Conservation (phyloP, 2,888 invertebrate species). For the Elaeidobius kamerunicus region DNA sequence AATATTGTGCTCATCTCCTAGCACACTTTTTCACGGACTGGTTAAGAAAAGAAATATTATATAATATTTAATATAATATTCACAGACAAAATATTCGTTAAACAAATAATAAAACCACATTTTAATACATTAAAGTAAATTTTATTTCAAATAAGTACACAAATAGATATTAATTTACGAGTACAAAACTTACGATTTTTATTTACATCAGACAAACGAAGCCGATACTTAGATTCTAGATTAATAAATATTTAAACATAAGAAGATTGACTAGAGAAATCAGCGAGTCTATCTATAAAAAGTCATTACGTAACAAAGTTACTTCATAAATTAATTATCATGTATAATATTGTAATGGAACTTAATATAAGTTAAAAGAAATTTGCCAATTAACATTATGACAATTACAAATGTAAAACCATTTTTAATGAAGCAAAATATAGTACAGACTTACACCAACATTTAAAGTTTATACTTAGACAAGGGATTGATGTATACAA, state of each 20-base stretch:
- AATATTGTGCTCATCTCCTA: too few species aligned
- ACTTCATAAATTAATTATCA: background rate
- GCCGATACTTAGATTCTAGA: constrained; percentile 31
- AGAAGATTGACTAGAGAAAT: constrained; percentile 39
- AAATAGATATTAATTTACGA: constrained; percentile 23
- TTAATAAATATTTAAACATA: constrained; percentile 37
- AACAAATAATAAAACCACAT: background rate
- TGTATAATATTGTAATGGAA: background rate
- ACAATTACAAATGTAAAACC: constrained; percentile 16
- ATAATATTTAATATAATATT: too few species aligned
- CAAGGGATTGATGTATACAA: background rate
- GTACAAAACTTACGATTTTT: constrained; percentile 33
- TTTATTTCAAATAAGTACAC: constrained; percentile 35
- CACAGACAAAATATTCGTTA: background rate
- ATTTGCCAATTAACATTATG: background rate
- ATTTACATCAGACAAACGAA: constrained; percentile 31
- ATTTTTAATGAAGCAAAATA: constrained; percentile 5
- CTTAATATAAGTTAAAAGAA: background rate
- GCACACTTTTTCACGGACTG: too few species aligned
- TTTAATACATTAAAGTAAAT: background rate
- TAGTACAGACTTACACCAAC: background rate
- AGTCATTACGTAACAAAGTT: constrained; percentile 4
- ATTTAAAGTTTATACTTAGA: background rate
- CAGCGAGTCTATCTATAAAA: constrained; percentile 33
- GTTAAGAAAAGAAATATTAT: too few species aligned